phyloP scores from a whole-genome alignment of 1,140 invertebrate species.

The Eupeodes corollae region DNA sequence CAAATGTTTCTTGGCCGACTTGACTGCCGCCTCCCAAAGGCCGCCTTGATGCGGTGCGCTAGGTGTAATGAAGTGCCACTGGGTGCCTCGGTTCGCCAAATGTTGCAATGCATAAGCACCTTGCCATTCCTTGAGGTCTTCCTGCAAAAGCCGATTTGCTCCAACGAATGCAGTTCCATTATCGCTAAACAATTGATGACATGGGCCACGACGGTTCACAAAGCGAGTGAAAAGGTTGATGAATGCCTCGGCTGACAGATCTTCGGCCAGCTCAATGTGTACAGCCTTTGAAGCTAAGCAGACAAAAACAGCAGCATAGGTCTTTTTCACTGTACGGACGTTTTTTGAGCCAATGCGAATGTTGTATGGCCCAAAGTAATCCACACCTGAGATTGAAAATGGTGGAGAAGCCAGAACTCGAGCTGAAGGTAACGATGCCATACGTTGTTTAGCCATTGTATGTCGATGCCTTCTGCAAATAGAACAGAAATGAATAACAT shows the following conservation, averaged over 20 bases:
- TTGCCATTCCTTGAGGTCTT: not conserved
- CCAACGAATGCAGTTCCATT: constrained; percentile 33
- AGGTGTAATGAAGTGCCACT: constrained; percentile 9
- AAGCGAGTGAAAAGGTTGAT: constrained; percentile 20
- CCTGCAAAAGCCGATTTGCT: constrained; percentile 12
- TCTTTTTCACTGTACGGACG: constrained; percentile 2
- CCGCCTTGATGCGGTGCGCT: constrained; percentile 29
- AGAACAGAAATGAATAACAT: not conserved
- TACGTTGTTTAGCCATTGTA: constrained; percentile 12
- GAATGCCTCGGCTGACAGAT: constrained; percentile 15
- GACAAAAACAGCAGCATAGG: constrained; percentile 9
- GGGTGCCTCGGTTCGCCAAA: too few species aligned
- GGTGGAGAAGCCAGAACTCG: constrained; percentile 15
- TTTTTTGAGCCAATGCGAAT: too few species aligned
- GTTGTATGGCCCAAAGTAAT: constrained; percentile 25
- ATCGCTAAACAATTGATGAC: constrained; percentile 21
- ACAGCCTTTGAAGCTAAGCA: constrained; percentile 18
- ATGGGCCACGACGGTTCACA: constrained; percentile 11
- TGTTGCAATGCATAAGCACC: too few species aligned
- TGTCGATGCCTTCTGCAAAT: constrained; percentile 6
- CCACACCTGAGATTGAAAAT: constrained; percentile 20
- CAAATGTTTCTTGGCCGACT: constrained; percentile 6
- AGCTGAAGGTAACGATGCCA: constrained; percentile 3
- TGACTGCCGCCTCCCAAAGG: constrained; percentile 28
- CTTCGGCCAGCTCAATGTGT: constrained; percentile 16